phyloP scores from a whole-genome alignment of 2,888 invertebrate species.

The Therioaphis trifolii region DNA sequence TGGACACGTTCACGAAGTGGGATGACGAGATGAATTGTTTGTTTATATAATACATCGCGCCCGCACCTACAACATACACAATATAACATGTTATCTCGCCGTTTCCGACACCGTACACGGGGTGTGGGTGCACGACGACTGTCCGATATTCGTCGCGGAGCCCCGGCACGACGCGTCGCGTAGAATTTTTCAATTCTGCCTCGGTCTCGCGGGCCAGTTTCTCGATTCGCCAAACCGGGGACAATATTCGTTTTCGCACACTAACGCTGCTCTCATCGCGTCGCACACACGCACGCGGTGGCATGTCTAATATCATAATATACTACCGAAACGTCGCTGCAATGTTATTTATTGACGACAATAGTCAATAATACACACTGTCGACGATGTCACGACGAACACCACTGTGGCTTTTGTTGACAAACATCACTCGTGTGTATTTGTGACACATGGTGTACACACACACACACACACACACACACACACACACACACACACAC shows the following conservation, averaged over 20 bases:
- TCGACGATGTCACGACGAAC: background rate
- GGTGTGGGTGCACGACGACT: background rate
- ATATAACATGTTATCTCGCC: no score
- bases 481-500: no score
- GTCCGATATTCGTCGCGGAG: background rate
- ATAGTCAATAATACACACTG: background rate
- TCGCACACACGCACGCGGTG: no score
- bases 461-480: no score
- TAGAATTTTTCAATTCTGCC: no score
- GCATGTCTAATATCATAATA: background rate
- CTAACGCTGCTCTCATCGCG: no score
- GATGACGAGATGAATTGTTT: slow-evolving; percentile 1
- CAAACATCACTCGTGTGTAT: background rate
- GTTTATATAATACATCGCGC: no score
- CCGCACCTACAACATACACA: no score
- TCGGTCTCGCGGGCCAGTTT: background rate
- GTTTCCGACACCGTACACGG: no score
- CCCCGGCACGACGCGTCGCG: no score
- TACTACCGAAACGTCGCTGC: no score
- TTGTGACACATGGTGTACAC: no score
- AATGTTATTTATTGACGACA: background rate
- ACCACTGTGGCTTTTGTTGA: background rate
- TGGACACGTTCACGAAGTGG: background rate
- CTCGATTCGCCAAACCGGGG: background rate
- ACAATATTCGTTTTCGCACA: background rate